Evolutionary conservation across 2,797 vertebrate species (phyloP).

Genomic region (Danionella dracula): DNA sequence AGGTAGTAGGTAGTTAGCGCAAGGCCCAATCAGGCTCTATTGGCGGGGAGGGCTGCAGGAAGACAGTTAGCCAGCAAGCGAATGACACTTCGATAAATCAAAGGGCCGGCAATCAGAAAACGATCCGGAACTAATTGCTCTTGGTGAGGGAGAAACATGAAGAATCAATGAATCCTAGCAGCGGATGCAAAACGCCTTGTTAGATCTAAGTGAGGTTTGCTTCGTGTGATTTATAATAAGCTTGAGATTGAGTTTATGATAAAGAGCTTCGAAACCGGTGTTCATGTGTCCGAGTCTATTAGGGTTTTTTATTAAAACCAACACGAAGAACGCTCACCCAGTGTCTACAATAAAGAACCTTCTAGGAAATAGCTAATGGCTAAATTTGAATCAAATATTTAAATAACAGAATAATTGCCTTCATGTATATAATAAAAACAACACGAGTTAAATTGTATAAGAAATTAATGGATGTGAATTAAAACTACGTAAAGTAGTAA

Average conservation of each 20-base stretch:
- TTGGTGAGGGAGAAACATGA: slow-evolving; percentile 6
- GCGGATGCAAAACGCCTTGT: slow-evolving; percentile 1
- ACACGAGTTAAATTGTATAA: no score
- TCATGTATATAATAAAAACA: no score
- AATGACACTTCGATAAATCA: slow-evolving; percentile 32
- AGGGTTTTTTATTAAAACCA: no score
- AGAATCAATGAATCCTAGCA: slow-evolving; percentile 16
- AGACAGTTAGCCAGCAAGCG: slow-evolving; percentile 24
- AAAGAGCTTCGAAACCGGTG: background rate
- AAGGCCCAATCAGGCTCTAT: slow-evolving; percentile 19
- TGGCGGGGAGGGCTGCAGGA: slow-evolving; percentile 7
- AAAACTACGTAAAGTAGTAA: no score
- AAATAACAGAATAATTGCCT: no score
- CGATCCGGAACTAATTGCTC: slow-evolving; percentile 33
- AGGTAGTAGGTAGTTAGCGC: slow-evolving; percentile 27
- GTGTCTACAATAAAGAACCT: no score
- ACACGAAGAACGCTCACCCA: no score
- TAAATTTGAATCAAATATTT: no score
- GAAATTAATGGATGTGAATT: no score
- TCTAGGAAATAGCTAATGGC: no score
- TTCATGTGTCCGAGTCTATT: no score
- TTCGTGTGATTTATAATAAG: background rate
- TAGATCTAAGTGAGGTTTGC: background rate
- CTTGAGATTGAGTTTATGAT: background rate
- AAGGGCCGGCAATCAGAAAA: slow-evolving; percentile 22